Percentiles rank a stretch among this genome's conserved stretches.
These are phyloP conservation scores for Prosopocoilus inquinatus DNA, from an alignment of 2,888 invertebrate species.

Conservation along the genomic window DNA sequence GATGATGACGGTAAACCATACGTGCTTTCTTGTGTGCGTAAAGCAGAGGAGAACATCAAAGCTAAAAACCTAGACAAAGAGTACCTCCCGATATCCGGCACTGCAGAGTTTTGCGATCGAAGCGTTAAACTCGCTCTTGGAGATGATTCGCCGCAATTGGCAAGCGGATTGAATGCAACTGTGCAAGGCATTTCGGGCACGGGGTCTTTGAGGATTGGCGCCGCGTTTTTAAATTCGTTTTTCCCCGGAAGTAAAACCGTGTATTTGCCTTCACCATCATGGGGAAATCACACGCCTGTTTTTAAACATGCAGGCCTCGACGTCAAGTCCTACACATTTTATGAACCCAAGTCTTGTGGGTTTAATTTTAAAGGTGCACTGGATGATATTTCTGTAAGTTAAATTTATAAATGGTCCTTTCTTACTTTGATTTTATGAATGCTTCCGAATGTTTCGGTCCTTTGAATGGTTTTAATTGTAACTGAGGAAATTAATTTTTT, in stretches of 20 bases:
- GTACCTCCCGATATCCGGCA: conserved; percentile 90
- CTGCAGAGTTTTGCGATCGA: conserved; percentile 78
- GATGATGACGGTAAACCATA: conserved; percentile 97
- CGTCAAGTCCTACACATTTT: conserved; percentile 90
- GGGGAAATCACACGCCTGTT: conserved; percentile 97
- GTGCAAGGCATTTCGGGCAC: conserved; percentile 96
- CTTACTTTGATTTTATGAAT: too few relatives aligned
- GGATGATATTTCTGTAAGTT: conserved; percentile 82
- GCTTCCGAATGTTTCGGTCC: too few relatives aligned
- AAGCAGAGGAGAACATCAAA: conserved; percentile 77
- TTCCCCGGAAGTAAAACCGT: conserved; percentile 77
- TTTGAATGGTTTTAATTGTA: too few relatives aligned
- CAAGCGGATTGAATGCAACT: conserved; percentile 68
- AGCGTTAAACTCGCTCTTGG: conserved; percentile 89
- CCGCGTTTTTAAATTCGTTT: conserved; percentile 80
- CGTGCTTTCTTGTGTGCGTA: conserved; percentile 83
- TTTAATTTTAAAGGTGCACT: conserved; percentile 88
- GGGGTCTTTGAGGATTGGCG: conserved; percentile 91
- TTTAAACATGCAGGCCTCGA: conserved; percentile 85
- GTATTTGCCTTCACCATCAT: conserved; percentile 90
- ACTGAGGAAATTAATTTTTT: too few relatives aligned
- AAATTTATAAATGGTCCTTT: too few relatives aligned
- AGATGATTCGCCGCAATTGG: conserved; percentile 64
- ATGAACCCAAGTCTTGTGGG: conserved; percentile 88
- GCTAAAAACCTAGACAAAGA: conserved; percentile 81